Percentiles rank a stretch among this genome's conserved stretches.
Evolutionary conservation across 1,140 invertebrate genomes (phyloP).

Genomic region (Zaprionus camerounensis): DNA sequence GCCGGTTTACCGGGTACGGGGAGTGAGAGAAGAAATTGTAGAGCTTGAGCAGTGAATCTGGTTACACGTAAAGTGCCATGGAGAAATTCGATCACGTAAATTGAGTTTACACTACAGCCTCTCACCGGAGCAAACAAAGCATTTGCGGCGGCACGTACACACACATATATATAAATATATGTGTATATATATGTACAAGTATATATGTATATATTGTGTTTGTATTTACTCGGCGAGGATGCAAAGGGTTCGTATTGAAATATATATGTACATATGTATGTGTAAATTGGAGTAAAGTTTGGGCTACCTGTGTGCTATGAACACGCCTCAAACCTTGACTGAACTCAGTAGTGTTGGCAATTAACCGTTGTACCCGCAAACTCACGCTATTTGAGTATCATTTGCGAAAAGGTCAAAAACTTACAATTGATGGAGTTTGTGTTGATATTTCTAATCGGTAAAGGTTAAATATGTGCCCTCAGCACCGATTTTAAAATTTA

Average conservation of each 20-base stretch:
- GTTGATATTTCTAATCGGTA: no score
- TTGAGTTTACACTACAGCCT: constrained; percentile 69
- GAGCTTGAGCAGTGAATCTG: constrained; percentile 32
- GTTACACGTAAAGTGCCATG: constrained; percentile 34
- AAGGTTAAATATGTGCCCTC: no score
- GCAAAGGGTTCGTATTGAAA: background rate
- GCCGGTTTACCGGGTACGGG: background rate
- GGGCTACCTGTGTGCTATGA: background rate
- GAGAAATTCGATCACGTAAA: constrained; percentile 73
- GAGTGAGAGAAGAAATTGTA: background rate
- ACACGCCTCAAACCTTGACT: background rate
- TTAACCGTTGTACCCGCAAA: background rate
- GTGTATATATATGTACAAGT: no score
- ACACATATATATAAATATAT: background rate
- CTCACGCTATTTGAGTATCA: background rate
- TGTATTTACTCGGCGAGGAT: constrained; percentile 2
- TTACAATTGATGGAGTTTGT: no score
- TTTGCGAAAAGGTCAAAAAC: no score
- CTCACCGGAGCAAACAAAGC: constrained; percentile 36
- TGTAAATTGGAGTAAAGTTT: background rate
- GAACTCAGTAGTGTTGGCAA: background rate
- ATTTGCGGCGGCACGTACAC: constrained; percentile 60
- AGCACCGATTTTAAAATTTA: no score
- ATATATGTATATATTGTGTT: no score
- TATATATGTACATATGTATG: background rate